These are phyloP conservation scores for Cremastinae sp. DNA, from an alignment of 2,888 invertebrate species.

Conservation along the genomic window DNA sequence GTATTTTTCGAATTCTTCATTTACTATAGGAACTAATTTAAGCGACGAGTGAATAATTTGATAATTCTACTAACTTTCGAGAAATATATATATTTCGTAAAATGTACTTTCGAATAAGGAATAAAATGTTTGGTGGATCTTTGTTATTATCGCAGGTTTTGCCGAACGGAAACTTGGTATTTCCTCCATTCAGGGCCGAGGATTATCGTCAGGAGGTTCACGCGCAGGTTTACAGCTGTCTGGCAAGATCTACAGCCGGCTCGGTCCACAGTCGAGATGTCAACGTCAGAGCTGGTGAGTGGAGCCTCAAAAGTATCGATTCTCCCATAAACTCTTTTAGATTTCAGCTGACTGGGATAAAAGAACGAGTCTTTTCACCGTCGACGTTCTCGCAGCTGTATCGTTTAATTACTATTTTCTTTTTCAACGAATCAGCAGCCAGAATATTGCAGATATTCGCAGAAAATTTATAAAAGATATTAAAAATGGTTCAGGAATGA, in stretches of 20 bases:
- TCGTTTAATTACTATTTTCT: background rate
- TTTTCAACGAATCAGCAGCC: background rate
- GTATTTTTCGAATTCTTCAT: too few relatives aligned
- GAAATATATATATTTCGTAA: too few relatives aligned
- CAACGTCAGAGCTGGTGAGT: conserved; percentile 96
- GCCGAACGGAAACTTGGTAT: conserved; percentile 95
- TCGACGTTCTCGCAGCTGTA: too few relatives aligned
- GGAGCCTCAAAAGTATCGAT: conserved; percentile 33
- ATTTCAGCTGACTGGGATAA: conserved; percentile 13
- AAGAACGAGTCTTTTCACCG: too few relatives aligned
- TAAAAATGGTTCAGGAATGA: background rate
- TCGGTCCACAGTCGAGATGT: conserved; percentile 95
- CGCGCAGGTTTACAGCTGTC: conserved; percentile 95
- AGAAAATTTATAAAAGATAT: background rate
- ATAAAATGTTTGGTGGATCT: too few relatives aligned
- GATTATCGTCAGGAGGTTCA: conserved; percentile 97
- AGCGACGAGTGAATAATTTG: too few relatives aligned
- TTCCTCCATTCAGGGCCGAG: conserved; percentile 96
- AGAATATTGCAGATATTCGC: background rate
- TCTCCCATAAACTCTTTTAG: conserved; percentile 25
- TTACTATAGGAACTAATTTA: too few relatives aligned
- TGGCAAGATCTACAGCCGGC: conserved; percentile 94
- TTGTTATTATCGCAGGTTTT: conserved; percentile 83
- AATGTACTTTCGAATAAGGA: too few relatives aligned
- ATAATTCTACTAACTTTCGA: too few relatives aligned